These are phyloP conservation scores for Corythornis madagascariensis DNA, from an alignment of 2,113 vertebrate species.

Conservation along the genomic window DNA sequence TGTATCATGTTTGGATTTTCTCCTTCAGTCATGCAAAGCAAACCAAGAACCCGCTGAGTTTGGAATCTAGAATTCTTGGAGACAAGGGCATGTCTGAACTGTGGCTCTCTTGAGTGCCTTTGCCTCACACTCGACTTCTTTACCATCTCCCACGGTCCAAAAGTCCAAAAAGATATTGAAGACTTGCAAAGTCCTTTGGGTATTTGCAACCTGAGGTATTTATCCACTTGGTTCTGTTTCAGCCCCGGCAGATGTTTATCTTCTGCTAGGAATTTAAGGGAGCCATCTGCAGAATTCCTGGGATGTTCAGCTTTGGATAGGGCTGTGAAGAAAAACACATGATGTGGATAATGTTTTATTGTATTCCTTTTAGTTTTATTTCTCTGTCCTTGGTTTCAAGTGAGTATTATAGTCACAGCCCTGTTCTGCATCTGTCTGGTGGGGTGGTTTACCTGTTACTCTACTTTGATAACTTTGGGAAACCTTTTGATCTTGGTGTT, in stretches of 20 bases:
- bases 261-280: constrained; percentile 35
- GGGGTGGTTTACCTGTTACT: neutral
- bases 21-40: constrained; percentile 38
- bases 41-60: constrained; percentile 27
- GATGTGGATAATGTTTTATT: constrained; percentile 23
- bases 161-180: neutral
- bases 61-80: constrained; percentile 15
- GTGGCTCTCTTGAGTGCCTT: neutral
- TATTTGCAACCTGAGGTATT: constrained; percentile 18
- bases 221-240: constrained; percentile 14
- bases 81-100: neutral
- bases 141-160: neutral
- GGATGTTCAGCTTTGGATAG: neutral
- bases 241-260: constrained; percentile 47
- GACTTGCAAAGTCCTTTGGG: constrained; percentile 24
- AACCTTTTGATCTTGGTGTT: neutral
- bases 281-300: constrained; percentile 48
- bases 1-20: constrained; percentile 51
- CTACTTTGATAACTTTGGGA: neutral
- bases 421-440: neutral
- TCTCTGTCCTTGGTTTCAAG: neutral
- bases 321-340: constrained; percentile 42
- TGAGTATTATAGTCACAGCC: neutral
- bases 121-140: neutral
- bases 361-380: neutral